Conservation (phyloP, 1,140 invertebrate species). For the Magallana gigas region DNA sequence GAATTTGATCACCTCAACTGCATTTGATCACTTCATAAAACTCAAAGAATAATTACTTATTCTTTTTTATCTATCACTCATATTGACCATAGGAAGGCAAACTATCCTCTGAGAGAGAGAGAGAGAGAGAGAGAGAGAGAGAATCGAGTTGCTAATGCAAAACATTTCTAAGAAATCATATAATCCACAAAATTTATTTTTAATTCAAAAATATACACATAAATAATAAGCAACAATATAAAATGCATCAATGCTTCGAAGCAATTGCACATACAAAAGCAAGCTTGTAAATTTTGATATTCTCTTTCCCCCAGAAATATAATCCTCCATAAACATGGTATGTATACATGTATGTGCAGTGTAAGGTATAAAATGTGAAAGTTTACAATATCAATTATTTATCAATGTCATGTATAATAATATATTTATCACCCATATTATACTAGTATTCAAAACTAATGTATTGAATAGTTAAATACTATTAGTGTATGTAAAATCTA, state of each 20-base stretch:
- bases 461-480: too few species aligned
- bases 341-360: not conserved
- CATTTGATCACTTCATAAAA: too few species aligned
- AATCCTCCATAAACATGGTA: not conserved
- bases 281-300: not conserved
- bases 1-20: too few species aligned
- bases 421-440: not conserved
- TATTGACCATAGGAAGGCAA: too few species aligned
- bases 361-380: not conserved
- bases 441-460: not conserved
- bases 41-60: too few species aligned
- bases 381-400: not conserved
- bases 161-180: too few species aligned
- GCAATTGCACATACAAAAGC: slow-evolving; percentile 7
- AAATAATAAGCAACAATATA: slow-evolving; percentile 24
- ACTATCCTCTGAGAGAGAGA: too few species aligned
- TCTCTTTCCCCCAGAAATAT: not conserved
- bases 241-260: slow-evolving; percentile 18
- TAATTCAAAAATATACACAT: not conserved
- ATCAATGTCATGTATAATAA: not conserved
- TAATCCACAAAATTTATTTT: too few species aligned
- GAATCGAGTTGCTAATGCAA: too few species aligned
- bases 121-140: too few species aligned
- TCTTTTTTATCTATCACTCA: too few species aligned
- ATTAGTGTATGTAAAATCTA: too few species aligned